phyloP scores from a whole-genome alignment of 2,113 vertebrate species.

The Corythaeola cristata region DNA sequence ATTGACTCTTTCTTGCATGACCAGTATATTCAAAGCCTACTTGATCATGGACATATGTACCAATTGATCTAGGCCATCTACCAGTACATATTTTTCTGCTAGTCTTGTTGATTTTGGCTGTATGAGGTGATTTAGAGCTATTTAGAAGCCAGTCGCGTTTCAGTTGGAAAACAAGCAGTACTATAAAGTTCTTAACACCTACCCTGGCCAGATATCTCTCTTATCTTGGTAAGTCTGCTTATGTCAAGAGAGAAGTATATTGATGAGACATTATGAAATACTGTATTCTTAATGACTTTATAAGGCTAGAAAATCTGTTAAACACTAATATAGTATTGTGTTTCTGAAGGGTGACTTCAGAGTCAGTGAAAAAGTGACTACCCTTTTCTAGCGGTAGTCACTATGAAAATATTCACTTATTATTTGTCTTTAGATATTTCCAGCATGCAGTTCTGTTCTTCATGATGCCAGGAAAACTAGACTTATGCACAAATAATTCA shows the following conservation, averaged over 20 bases:
- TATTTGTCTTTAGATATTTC: not conserved
- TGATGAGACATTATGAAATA: not conserved
- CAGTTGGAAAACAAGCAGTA: not conserved
- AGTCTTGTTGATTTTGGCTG: not conserved
- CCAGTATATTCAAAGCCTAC: not conserved
- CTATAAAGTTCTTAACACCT: not conserved
- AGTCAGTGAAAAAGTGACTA: not conserved
- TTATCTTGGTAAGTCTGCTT: not conserved
- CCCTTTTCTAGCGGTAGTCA: not conserved
- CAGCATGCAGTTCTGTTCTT: not conserved
- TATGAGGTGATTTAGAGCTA: not conserved
- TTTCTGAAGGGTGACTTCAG: not conserved
- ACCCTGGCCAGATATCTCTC: not conserved
- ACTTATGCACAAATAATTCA: not conserved
- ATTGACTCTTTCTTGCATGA: not conserved
- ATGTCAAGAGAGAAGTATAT: not conserved
- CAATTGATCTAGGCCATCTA: not conserved
- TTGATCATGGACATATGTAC: not conserved
- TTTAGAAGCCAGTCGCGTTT: not conserved
- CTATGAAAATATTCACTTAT: not conserved
- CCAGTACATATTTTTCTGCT: not conserved
- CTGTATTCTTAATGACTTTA: not conserved
- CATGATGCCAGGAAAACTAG: not conserved
- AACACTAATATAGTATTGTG: not conserved
- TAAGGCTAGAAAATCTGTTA: not conserved